Percentiles rank a stretch among this genome's conserved stretches.
Evolutionary conservation across 1,140 invertebrate species (phyloP).

Genomic region (Sycobia sp.): DNA sequence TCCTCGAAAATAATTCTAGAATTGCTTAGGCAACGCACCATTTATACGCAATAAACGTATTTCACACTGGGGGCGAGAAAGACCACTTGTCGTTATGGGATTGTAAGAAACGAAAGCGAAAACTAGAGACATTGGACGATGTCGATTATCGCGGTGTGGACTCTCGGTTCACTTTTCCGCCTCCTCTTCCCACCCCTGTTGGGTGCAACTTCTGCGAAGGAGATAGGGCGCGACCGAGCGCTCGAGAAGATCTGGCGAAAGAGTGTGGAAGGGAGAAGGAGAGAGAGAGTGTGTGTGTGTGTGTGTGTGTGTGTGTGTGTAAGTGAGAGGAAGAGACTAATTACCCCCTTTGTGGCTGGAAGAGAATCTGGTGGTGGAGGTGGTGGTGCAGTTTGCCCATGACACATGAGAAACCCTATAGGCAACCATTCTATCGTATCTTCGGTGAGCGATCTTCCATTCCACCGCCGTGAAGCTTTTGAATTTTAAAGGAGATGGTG

Average conservation of each 20-base stretch:
- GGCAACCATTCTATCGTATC: slow-evolving; percentile 46
- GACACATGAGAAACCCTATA: slow-evolving; percentile 47
- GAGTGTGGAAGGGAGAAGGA: background rate
- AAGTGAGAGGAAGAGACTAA: slow-evolving; percentile 39
- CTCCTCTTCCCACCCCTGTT: no score
- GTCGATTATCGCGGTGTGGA: background rate
- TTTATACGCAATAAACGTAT: no score
- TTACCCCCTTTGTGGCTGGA: slow-evolving; percentile 38
- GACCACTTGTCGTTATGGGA: slow-evolving; percentile 1
- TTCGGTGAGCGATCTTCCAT: slow-evolving; percentile 37
- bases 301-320: background rate
- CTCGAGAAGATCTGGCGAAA: background rate
- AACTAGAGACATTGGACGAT: background rate
- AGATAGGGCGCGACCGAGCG: no score
- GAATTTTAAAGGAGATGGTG: slow-evolving; percentile 41
- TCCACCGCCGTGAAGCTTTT: slow-evolving; percentile 37
- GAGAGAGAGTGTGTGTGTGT: background rate
- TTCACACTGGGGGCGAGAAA: no score
- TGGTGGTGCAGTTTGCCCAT: slow-evolving; percentile 25
- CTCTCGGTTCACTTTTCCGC: slow-evolving; percentile 24
- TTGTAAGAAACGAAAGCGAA: background rate
- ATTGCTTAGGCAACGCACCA: no score
- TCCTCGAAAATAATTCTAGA: no score
- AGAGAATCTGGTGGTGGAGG: slow-evolving; percentile 39
- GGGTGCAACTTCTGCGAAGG: slow-evolving; percentile 32